Conservation (phyloP, 2,797 vertebrate species). For the Liasis olivaceus region DNA sequence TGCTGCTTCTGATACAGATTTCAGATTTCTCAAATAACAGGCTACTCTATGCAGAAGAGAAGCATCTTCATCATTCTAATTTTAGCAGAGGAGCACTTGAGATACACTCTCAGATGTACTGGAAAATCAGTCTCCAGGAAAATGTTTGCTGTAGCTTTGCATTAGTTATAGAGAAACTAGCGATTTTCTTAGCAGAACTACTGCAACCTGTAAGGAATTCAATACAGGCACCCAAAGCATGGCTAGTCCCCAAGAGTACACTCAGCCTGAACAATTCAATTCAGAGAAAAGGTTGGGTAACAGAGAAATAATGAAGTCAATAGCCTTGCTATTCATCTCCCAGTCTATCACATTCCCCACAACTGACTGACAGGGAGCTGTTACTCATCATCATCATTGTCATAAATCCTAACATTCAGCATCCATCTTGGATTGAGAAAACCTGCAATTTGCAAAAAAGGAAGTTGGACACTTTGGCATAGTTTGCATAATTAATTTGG, state of each 20-base stretch:
- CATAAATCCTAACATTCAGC: not conserved
- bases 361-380: slow-evolving; percentile 20
- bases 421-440: not conserved
- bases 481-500: not conserved
- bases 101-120: not conserved
- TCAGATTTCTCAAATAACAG: not conserved
- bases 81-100: not conserved
- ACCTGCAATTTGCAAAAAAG: not conserved
- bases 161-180: slow-evolving; percentile 57
- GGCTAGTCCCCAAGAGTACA: slow-evolving; percentile 22
- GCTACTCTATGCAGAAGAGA: not conserved
- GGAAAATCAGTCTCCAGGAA: slow-evolving; percentile 50
- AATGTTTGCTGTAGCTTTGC: slow-evolving; percentile 43
- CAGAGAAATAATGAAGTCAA: slow-evolving; percentile 53
- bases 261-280: not conserved
- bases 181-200: slow-evolving; percentile 63
- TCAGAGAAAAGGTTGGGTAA: not conserved
- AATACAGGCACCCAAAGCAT: slow-evolving; percentile 53
- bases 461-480: not conserved
- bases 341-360: slow-evolving; percentile 30
- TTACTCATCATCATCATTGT: not conserved
- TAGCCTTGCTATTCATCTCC: slow-evolving; percentile 45
- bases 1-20: no score
- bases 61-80: not conserved
- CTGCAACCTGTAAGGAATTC: slow-evolving; percentile 69